These are phyloP conservation scores for Pyxicephalus adspersus DNA, from an alignment of 2,113 vertebrate species.

Conservation along the genomic window DNA sequence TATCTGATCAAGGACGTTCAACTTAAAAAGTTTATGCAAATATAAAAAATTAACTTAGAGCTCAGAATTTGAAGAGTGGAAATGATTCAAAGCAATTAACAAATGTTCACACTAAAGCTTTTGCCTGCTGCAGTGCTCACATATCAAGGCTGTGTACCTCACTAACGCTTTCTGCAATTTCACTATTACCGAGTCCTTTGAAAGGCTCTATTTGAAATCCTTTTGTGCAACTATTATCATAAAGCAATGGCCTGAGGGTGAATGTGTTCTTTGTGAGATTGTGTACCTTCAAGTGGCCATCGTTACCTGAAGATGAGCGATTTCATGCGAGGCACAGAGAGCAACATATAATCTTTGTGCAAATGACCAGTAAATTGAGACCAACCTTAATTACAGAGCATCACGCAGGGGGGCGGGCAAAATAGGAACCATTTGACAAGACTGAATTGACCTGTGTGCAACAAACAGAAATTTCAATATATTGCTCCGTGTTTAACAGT, in stretches of 20 bases:
- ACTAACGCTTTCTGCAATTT: conserved; percentile 40
- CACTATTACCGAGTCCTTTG: conserved; percentile 43
- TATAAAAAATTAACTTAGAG: neutral
- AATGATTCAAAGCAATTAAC: conserved; percentile 43
- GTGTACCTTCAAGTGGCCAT: conserved; percentile 48
- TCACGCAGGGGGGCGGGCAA: neutral
- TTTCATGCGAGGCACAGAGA: conserved; percentile 29
- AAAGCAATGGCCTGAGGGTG: conserved; percentile 46
- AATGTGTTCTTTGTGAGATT: conserved; percentile 54
- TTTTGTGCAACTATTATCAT: conserved; percentile 48
- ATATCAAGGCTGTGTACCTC: conserved; percentile 25
- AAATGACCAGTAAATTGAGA: conserved; percentile 54
- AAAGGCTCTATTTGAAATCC: conserved; percentile 40
- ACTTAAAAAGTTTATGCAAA: conserved; percentile 25
- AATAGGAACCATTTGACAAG: conserved; percentile 27
- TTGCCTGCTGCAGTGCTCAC: conserved; percentile 18
- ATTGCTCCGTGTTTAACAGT: conserved; percentile 17
- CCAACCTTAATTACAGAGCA: conserved; percentile 48
- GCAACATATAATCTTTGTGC: conserved; percentile 54
- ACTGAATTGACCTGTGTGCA: conserved; percentile 33
- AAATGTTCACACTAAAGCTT: conserved; percentile 12
- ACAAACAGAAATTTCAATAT: conserved; percentile 18
- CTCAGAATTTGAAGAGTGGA: conserved; percentile 14
- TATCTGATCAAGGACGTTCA: conserved; percentile 2
- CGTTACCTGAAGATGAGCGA: conserved; percentile 35